Conservation (phyloP, 2,113 vertebrate species). For the Reinhardtius hippoglossoides region DNA sequence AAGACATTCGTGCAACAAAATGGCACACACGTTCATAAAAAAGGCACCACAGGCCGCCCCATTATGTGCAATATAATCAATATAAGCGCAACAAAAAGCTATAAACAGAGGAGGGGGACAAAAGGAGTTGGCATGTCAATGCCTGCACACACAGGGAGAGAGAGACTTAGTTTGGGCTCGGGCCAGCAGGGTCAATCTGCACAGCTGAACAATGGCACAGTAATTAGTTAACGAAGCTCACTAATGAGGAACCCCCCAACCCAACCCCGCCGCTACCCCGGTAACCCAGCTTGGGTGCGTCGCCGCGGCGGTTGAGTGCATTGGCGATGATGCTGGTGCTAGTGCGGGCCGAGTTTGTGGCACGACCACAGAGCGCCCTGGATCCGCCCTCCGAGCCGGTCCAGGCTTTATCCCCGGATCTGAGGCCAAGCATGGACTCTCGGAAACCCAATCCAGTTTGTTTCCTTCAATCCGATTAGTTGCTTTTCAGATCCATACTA, state of each 20-base stretch:
- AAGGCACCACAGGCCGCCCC: slow-evolving; percentile 39
- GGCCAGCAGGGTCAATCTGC: slow-evolving; percentile 75
- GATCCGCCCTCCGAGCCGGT: slow-evolving; percentile 54
- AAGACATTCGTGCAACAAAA: slow-evolving; percentile 53
- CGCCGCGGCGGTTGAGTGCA: slow-evolving; percentile 36
- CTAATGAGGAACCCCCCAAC: slow-evolving; percentile 69
- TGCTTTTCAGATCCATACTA: slow-evolving; percentile 83
- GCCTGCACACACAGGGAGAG: slow-evolving; percentile 28
- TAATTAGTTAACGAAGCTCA: slow-evolving; percentile 79
- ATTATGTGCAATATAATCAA: slow-evolving; percentile 63
- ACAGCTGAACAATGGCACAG: slow-evolving; percentile 69
- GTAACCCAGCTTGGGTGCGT: slow-evolving; percentile 34
- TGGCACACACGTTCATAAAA: slow-evolving; percentile 46
- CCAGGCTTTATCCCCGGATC: slow-evolving; percentile 65
- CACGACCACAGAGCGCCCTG: slow-evolving; percentile 11
- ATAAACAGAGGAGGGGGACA: slow-evolving; percentile 49
- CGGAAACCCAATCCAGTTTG: slow-evolving; percentile 80
- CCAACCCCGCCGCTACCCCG: slow-evolving; percentile 34
- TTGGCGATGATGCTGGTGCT: background rate
- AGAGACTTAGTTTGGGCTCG: slow-evolving; percentile 48
- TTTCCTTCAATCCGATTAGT: slow-evolving; percentile 83
- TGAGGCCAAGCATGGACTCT: slow-evolving; percentile 53
- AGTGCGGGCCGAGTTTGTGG: background rate
- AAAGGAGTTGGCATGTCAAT: slow-evolving; percentile 63
- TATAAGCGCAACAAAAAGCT: slow-evolving; percentile 65